Percentiles rank a stretch among this genome's conserved stretches.
These are phyloP conservation scores for Siderastrea siderea DNA, from an alignment of 92 coral and sea anemone genomes.

Conservation along the genomic window DNA sequence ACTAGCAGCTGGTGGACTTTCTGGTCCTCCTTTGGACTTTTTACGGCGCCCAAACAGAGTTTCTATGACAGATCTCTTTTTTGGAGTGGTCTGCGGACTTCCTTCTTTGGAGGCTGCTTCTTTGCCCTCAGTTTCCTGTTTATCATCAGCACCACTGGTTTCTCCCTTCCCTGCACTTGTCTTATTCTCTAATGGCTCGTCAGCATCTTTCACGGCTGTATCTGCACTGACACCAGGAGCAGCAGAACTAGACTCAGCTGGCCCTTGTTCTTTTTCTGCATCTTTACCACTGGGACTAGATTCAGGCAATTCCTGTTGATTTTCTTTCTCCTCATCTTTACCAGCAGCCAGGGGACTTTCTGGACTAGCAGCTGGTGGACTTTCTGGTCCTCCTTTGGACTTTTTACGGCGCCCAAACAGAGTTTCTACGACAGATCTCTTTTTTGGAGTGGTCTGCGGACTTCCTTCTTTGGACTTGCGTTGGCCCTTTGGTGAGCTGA, in stretches of 20 bases:
- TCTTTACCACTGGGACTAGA: neutral
- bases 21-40: conserved; percentile 38
- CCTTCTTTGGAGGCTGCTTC: conserved; percentile 3
- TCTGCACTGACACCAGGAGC: neutral
- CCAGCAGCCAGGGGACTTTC: conserved; percentile 13
- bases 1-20: conserved; percentile 12
- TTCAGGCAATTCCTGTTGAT: neutral
- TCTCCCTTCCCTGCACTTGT: neutral
- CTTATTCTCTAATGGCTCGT: neutral
- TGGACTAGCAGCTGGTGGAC: conserved; percentile 3
- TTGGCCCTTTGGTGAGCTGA: conserved; percentile 38
- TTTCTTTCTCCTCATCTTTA: conserved; percentile 18
- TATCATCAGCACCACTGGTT: neutral
- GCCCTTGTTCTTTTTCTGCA: neutral
- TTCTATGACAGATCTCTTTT: conserved; percentile 8
- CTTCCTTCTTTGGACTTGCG: conserved; percentile 27
- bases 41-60: conserved; percentile 31
- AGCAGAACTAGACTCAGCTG: neutral
- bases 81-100: conserved; percentile 33
- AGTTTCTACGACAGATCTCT: conserved; percentile 8
- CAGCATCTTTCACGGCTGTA: neutral
- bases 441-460: conserved; percentile 24
- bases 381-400: conserved; percentile 36
- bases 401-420: conserved; percentile 37
- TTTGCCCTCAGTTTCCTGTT: neutral